Evolutionary conservation across 2,888 invertebrate genomes (phyloP), one percentile per base, ranked within the genome.

Genomic region (Stenchaetothrips biformis): DNA sequence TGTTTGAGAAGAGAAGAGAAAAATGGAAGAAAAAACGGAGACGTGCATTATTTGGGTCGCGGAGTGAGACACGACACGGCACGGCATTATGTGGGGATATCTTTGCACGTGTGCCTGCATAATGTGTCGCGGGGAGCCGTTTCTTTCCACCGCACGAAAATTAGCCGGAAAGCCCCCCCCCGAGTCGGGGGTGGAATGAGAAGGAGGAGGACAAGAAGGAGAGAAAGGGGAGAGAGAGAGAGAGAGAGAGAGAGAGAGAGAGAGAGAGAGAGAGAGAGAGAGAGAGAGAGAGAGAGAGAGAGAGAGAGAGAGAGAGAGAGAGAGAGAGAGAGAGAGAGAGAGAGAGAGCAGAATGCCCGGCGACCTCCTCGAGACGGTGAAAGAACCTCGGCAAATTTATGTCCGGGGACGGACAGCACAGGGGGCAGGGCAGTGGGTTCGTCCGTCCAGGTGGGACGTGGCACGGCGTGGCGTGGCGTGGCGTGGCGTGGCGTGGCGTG

Each of bases 341-440:
- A 13, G 53, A 1, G 6, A 1, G 53, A 1, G 11, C 4, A 53
- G 53, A n/a, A 37, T 37, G 37, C 37, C 37, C 4, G 37, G 67
- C 67, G 37, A 37, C 67, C 67, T n/a, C 67, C 25, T 7, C 67
- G 21, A 21, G 25, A 74, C 67, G 67, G 67, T 74, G 67, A 74
- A 74, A 74, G 67, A 74, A 74, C 67, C 67, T 7, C 67, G n/a
- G 67, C 21, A 74, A 74, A 74, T 74, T 74, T 74, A 74, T 74
- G 67, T 74, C 67, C 67, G 67, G 21, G 67, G 67, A 74, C 67
- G 25, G 67, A n/a, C 37, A 4, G 37, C 37, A 4, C 37, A 37
- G 37, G 37, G 37, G 37, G 37, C 37, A 37, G 37, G 37, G 37
- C 37, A 4, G 6, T 21, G n/a, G 21, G 67, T 37, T 4, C 4